Evolutionary conservation across 2,888 invertebrate genomes (phyloP).

Genomic region (Cryptocephalus moraei): DNA sequence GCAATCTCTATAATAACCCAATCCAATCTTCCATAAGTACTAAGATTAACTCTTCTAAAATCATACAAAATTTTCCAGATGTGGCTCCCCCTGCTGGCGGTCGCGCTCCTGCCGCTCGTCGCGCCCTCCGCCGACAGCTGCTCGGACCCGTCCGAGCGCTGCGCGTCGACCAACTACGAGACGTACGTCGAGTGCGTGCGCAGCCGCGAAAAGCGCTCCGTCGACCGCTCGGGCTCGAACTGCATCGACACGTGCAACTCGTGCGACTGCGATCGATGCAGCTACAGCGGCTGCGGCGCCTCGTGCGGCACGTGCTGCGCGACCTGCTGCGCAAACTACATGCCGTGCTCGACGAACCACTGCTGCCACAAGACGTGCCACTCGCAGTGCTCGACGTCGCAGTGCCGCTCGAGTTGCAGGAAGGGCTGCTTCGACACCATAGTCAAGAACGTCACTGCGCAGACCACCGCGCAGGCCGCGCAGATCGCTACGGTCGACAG

Average conservation of each 20-base stretch:
- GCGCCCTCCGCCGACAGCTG: conserved; percentile 2
- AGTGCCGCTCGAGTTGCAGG: conserved; percentile 29
- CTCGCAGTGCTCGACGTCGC: conserved; percentile 27
- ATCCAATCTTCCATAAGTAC: no score
- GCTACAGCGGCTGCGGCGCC: conserved; percentile 14
- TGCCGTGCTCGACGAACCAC: conserved; percentile 25
- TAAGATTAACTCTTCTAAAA: no score
- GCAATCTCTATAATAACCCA: no score
- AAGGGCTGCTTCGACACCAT: conserved; percentile 20
- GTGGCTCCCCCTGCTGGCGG: no score
- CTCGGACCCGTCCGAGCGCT: conserved; percentile 15
- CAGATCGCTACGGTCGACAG: conserved; percentile 5
- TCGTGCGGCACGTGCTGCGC: conserved; percentile 23
- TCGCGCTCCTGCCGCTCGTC: no score
- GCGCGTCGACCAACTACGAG: conserved; percentile 27
- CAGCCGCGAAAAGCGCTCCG: conserved; percentile 22
- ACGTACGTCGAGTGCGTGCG: conserved; percentile 30
- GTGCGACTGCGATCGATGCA: conserved; percentile 30
- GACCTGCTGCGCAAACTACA: conserved; percentile 21
- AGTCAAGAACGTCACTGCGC: conserved; percentile 8
- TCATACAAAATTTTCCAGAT: no score
- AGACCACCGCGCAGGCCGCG: not conserved
- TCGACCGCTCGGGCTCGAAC: conserved; percentile 11
- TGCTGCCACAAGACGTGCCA: conserved; percentile 36
- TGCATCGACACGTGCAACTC: conserved; percentile 22